Evolutionary conservation across 2,113 vertebrate genomes (phyloP).

Genomic region (Suricata suricatta): DNA sequence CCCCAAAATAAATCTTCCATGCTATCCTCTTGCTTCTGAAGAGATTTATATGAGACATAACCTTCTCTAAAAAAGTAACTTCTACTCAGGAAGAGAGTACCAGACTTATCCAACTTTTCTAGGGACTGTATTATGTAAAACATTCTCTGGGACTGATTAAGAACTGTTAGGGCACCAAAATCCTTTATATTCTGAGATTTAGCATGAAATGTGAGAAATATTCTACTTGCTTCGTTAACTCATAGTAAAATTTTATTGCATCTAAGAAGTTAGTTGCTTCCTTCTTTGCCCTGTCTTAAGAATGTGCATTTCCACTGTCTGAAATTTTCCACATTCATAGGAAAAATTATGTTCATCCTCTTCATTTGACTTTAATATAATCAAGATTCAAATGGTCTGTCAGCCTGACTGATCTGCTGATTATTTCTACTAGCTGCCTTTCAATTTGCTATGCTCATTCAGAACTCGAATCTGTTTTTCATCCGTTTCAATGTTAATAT

Average conservation of each 20-base stretch:
- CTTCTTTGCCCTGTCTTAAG: neutral
- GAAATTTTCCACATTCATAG: neutral
- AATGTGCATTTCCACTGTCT: neutral
- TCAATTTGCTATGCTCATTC: slow-evolving; percentile 48
- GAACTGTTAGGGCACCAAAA: neutral
- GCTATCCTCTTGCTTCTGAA: neutral
- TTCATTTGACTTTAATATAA: slow-evolving; percentile 38
- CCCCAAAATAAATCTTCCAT: neutral
- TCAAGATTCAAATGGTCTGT: neutral
- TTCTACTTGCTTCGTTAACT: neutral
- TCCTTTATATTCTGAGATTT: neutral
- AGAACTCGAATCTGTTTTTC: slow-evolving; percentile 51
- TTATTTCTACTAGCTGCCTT: slow-evolving; percentile 15
- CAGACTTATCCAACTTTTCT: neutral
- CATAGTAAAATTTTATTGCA: neutral
- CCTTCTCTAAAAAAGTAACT: neutral
- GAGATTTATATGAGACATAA: neutral
- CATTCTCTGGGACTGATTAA: neutral
- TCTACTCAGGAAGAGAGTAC: neutral
- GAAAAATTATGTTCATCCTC: neutral
- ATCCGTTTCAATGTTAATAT: slow-evolving; percentile 56
- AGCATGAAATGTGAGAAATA: neutral
- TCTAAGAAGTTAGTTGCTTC: neutral
- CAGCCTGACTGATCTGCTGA: neutral
- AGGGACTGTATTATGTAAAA: neutral